Evolutionary conservation across 2,797 vertebrate genomes (phyloP), one percentile per base, ranked within the genome.

Genomic region (Macropus fuliginosus): DNA sequence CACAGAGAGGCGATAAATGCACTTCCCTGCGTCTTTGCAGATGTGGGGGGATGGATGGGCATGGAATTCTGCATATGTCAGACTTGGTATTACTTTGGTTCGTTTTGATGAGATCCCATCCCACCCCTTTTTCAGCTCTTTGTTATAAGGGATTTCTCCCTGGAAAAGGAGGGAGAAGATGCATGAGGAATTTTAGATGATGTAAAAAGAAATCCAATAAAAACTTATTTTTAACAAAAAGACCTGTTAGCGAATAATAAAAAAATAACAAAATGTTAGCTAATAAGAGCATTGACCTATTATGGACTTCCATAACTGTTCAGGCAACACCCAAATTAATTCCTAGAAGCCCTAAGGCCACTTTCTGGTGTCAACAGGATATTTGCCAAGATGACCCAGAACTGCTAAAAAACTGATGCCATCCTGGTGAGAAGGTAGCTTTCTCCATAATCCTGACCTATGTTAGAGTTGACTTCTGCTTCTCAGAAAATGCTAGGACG

Each of bases 241-340:
- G 27, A 90, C 89, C 81, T 29, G n/a, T 81, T 28, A 0, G 55
- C 55, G 18, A 18, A 13, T 55, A 55, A 55, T 14, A 55, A 55
- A 55, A 14, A 62, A 55, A 40, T 56, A 92, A 93, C 21, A 54
- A 27, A 12, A 34, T 46, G 94, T 92, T 14, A 12, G 29, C 87
- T 55, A 62, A 34, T 29, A 91, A 87, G 55, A 74, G 81, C 54
- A 90, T 40, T 93, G n/a, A 40, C 93, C 92, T 50, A 55, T 89
- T 74, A 74, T 3, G 10, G 54, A 54, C 90, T 94, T 93, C 92
- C 52, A 94, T 95, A 94, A 92, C 93, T 95, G 1, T 92, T 56
- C 96, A 91, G 95, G 93, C 91, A 93, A 59, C 52, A 96, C 97
- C 98, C 95, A 98, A 98, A 98, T 98, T 98, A 98, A 98, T 97